A percentile compares a stretch with the other conserved stretches of the same genome.
These are phyloP conservation scores for Mnemiopsis leidyi DNA, from an alignment of 37 sponge, comb jelly and placozoan species.

Conservation along the genomic window DNA sequence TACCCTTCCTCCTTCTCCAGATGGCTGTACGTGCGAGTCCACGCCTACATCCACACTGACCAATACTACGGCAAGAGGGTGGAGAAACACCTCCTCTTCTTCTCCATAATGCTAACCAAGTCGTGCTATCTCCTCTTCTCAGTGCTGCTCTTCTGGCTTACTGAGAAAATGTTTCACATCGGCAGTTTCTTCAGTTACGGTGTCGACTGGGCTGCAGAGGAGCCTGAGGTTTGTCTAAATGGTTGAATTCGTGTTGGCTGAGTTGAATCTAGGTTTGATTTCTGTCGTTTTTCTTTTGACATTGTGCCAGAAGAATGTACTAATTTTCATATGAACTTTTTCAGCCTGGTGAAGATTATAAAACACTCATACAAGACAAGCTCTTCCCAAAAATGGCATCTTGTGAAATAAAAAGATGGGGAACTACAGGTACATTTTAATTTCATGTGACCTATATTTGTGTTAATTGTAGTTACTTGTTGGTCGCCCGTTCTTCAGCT, in stretches of 20 bases:
- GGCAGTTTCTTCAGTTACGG: conserved; percentile 44
- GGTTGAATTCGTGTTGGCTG: too few species aligned
- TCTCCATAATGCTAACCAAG: conserved; percentile 45
- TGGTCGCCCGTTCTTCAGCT: too few species aligned
- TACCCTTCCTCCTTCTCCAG: not conserved
- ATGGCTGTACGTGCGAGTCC: conserved; percentile 39
- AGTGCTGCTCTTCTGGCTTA: conserved; percentile 33
- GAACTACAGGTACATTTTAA: conserved; percentile 31
- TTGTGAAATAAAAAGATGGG: conserved; percentile 59
- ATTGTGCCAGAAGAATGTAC: too few species aligned
- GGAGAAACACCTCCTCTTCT: conserved; percentile 64
- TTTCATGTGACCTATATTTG: not conserved
- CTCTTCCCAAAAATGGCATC: conserved; percentile 59
- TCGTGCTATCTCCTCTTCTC: not conserved
- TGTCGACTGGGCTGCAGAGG: conserved; percentile 8
- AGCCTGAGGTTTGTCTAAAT: conserved; percentile 51
- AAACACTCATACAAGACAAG: conserved; percentile 52
- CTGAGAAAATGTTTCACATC: conserved; percentile 60
- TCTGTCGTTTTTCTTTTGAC: too few species aligned
- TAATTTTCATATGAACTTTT: too few species aligned
- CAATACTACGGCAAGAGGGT: conserved; percentile 60
- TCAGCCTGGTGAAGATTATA: conserved; percentile 30
- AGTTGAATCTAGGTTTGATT: too few species aligned
- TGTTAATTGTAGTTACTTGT: not conserved
- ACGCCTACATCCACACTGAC: conserved; percentile 65